A percentile compares a stretch with the other conserved stretches of the same genome.
Conservation (phyloP, 2,113 vertebrate genomes). For the Amblyopsis rosae region DNA sequence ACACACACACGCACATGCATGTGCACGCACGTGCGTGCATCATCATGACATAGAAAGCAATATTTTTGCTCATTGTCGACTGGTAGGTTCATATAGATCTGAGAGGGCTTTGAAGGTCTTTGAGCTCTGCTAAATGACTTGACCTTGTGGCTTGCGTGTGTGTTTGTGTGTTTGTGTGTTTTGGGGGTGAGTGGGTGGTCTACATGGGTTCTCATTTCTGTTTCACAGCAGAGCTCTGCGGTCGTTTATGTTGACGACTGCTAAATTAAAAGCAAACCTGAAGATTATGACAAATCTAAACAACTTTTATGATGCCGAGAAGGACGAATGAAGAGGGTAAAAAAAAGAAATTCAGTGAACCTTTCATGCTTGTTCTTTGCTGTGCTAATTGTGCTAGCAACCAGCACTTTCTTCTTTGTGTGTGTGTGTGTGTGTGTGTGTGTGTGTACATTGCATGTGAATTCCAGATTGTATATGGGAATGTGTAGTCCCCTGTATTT, state of each 20-base stretch:
- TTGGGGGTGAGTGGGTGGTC: slow-evolving; percentile 69
- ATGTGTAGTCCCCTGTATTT: slow-evolving; percentile 32
- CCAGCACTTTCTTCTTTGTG: slow-evolving; percentile 51
- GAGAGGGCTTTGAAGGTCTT: slow-evolving; percentile 91
- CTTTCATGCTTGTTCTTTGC: slow-evolving; percentile 68
- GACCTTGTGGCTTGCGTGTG: slow-evolving; percentile 80
- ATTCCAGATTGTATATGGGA: slow-evolving; percentile 26
- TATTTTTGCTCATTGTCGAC: slow-evolving; percentile 69
- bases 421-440: slow-evolving; percentile 32
- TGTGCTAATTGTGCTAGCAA: slow-evolving; percentile 73
- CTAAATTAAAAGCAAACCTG: slow-evolving; percentile 74
- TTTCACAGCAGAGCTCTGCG: slow-evolving; percentile 54
- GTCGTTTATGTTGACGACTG: slow-evolving; percentile 68
- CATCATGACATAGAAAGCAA: slow-evolving; percentile 49
- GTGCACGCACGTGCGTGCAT: not conserved
- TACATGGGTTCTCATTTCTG: slow-evolving; percentile 69
- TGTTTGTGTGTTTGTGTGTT: slow-evolving; percentile 71
- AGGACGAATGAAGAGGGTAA: slow-evolving; percentile 25
- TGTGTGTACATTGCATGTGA: slow-evolving; percentile 33
- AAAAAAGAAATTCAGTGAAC: slow-evolving; percentile 55
- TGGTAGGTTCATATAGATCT: slow-evolving; percentile 94
- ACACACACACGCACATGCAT: slow-evolving; percentile 5
- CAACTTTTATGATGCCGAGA: slow-evolving; percentile 66
- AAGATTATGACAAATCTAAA: slow-evolving; percentile 75
- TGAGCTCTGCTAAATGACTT: slow-evolving; percentile 95